Evolutionary conservation across 2,113 vertebrate genomes (phyloP).

Genomic region (Typhlomys cinereus): DNA sequence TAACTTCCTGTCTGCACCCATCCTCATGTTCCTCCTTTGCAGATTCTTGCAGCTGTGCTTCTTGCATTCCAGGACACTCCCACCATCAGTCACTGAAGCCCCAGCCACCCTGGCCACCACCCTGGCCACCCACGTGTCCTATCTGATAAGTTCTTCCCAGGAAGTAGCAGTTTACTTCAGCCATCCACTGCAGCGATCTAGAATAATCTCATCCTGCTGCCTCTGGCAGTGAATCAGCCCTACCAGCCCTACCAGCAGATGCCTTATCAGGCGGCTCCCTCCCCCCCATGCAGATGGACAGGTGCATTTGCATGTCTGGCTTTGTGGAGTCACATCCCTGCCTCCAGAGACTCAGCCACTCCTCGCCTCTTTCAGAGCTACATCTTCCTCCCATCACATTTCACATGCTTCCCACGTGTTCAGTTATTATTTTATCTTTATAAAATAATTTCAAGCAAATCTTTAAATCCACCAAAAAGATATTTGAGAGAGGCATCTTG

Average conservation of each 20-base stretch:
- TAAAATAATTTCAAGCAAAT: slow-evolving; percentile 2
- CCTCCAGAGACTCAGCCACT: not conserved
- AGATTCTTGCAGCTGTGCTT: not conserved
- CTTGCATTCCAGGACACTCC: not conserved
- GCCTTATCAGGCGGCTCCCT: too few species aligned
- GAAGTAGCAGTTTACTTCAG: not conserved
- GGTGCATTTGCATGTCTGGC: not conserved
- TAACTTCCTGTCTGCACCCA: not conserved
- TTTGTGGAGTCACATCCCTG: not conserved
- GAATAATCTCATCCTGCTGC: not conserved
- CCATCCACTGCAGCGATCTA: not conserved
- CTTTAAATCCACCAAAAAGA: slow-evolving; percentile 3
- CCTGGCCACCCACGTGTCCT: not conserved
- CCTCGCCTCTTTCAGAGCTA: not conserved
- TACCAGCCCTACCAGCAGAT: not conserved
- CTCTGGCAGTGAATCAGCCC: not conserved
- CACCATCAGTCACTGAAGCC: not conserved
- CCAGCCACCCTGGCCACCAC: too few species aligned
- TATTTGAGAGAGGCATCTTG: slow-evolving; percentile 35
- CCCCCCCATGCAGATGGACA: not conserved
- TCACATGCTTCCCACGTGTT: not conserved
- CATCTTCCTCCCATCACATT: not conserved
- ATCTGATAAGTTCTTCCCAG: not conserved
- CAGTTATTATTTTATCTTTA: slow-evolving; percentile 32
- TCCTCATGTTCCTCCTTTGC: not conserved